Evolutionary conservation across 2,888 invertebrate species (phyloP), one percentile per base, ranked within the genome.

Genomic region (Aphidius colemani): DNA sequence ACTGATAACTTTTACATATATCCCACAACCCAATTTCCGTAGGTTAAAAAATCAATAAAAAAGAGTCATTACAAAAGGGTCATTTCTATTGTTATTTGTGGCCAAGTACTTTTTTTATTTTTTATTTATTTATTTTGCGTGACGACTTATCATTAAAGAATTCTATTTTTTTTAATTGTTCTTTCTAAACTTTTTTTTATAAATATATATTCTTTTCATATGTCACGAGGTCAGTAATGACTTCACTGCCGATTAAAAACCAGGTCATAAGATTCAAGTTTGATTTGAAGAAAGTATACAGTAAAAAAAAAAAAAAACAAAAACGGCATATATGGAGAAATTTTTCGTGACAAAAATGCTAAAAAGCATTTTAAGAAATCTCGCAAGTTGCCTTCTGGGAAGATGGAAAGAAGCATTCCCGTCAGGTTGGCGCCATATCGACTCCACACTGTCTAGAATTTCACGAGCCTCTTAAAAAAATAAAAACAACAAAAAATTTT

Each of bases 61-160:
- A 30, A 30, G 30, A 30, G 18, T 13, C 11, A 13, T 49, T 39
- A 30, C 39, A 51, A n/a, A 39, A n/a, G n/a, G 30, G 9, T 39
- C 4, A 8, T 13, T 50, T 51, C n/a, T 44, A 6, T 43, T 9
- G 18, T n/a, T 13, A 45, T 46, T 46, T 11, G 9, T 39, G 53
- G 39, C 39, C 2, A 9, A 30, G 7, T 30, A 7, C n/a, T 11
- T 45, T 43, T 49, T 11, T 41, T 49, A 18, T 59, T 43, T 45
- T n/a, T 9, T 10, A n/a, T 59, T 50, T 49, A 48, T 41, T 70
- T 61, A 64, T 69, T 65, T 63, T 66, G 57, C 68, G 71, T 68
- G 72, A 74, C 72, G 74, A 73, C 71, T 59, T 66, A 69, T 72
- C 71, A 72, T 72, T 71, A 72, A 69, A 67, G 70, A 70, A 75